phyloP scores from a whole-genome alignment of 2,888 invertebrate genomes.

The Cosmia trapezina region DNA sequence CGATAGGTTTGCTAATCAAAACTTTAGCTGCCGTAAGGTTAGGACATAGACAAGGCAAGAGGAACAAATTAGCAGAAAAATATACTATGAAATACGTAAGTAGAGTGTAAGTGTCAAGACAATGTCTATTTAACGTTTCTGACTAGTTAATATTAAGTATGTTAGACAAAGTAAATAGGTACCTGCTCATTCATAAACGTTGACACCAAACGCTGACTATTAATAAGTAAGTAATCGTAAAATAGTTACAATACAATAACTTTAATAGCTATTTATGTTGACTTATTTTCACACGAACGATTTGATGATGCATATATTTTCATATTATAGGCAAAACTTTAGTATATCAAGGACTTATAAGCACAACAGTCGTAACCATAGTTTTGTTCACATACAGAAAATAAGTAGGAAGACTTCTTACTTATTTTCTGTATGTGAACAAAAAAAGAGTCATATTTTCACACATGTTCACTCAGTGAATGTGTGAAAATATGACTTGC shows the following conservation, averaged over 20 bases:
- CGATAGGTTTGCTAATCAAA: neutral
- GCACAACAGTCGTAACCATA: neutral
- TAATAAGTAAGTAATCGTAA: conserved; percentile 10
- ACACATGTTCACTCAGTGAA: too few relatives aligned
- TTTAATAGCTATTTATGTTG: neutral
- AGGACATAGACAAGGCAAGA: neutral
- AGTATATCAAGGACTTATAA: conserved; percentile 4
- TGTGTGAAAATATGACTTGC: conserved; percentile 7
- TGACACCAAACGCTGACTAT: conserved; percentile 4
- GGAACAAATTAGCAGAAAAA: neutral
- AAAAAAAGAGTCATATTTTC: too few relatives aligned
- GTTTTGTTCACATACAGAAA: neutral
- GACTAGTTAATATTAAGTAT: neutral
- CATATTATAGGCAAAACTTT: neutral
- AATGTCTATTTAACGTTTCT: neutral
- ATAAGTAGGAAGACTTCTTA: neutral
- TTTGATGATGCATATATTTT: neutral
- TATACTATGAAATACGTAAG: neutral
- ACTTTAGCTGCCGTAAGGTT: neutral
- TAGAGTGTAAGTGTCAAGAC: conserved; percentile 8
- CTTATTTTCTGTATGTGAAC: too few relatives aligned
- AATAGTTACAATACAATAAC: conserved; percentile 14
- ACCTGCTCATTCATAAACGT: conserved; percentile 1
- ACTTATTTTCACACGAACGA: conserved; percentile 39
- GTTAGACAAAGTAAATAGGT: neutral